Evolutionary conservation across 2,797 vertebrate genomes (phyloP), one percentile per base, ranked within the genome.

Genomic region (Graptemys geographica): DNA sequence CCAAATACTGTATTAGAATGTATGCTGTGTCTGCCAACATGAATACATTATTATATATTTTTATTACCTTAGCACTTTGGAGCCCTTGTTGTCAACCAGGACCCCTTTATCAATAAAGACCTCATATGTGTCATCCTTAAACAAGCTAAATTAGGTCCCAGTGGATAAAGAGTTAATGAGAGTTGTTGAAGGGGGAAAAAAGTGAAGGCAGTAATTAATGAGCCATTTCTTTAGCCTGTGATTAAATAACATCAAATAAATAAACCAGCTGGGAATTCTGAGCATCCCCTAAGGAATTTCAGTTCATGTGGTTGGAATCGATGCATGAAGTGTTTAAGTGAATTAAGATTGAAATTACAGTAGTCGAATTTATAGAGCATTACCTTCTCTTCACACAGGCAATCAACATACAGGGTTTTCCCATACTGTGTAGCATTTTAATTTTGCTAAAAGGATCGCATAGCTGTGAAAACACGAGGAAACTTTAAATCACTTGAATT

Each of bases 191-290:
- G 47, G 23, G 52, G 47, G 5, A 56, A 80, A 44, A 56, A 78
- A 57, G 51, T 84, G 79, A 80, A 62, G 81, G 51, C 87, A 55
- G 51, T 80, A 23, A 44, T 93, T 84, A 84, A 57, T 52, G 51
- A 91, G 86, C 41, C 84, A 15, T 55, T 86, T 49, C 74, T 89
- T 94, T 76, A 13, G 91, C 80, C 18, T 33, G 69, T 91, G 62
- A 81, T 95, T 72, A 79, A 88, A 79, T 87, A 94, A 90, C 91
- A 81, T 87, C 53, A 88, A 82, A 90, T 90, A 44, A 86, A 90
- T 62, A 81, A 72, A 55, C 33, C n/a, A 21, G 37, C 0, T 69
- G 19, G 53, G 87, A 69, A 82, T 91, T 76, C 90, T 53, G 74
- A 90, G 55, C 69, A 3, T 80, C 81, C 91, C 93, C 86, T 69